These are phyloP conservation scores for Poeciliopsis turrubarensis DNA, from an alignment of 2,113 vertebrate genomes.

Conservation along the genomic window DNA sequence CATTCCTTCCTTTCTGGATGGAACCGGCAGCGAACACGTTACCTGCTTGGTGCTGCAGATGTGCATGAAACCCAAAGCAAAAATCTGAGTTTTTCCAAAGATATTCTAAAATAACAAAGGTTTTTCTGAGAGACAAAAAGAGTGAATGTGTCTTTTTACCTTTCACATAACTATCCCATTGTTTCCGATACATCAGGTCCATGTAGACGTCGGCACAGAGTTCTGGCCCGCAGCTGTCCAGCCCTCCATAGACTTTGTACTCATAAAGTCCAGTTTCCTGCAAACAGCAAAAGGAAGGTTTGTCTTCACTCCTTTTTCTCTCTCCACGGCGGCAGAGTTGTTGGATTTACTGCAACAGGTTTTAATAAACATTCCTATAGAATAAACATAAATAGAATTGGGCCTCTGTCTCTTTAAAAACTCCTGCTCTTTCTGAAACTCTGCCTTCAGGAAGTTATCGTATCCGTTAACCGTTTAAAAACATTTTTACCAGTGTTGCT, in stretches of 20 bases:
- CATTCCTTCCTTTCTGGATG: not conserved
- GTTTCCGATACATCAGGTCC: constrained; percentile 89
- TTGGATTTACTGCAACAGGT: no score
- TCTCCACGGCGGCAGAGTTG: no score
- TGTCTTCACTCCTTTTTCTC: not conserved
- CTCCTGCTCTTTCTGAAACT: no score
- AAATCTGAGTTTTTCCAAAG: not conserved
- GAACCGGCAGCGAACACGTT: constrained; percentile 9
- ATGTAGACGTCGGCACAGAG: constrained; percentile 89
- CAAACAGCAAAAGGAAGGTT: constrained; percentile 41
- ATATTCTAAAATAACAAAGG: not conserved
- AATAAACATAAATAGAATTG: no score
- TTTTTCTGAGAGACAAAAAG: not conserved
- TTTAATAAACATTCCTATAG: no score
- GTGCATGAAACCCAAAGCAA: constrained; percentile 29
- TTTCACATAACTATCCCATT: constrained; percentile 91
- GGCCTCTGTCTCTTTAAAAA: no score
- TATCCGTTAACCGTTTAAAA: no score
- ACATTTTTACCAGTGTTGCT: no score
- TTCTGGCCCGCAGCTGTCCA: constrained; percentile 79
- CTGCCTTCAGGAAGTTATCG: no score
- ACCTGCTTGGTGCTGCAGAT: constrained; percentile 58
- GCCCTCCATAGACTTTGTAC: constrained; percentile 88
- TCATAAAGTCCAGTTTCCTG: constrained; percentile 89
- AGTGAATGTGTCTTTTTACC: constrained; percentile 70